Base-by-base conservation (phyloP, 2,797 vertebrate genomes). In the Mustela erminea region DNA sequence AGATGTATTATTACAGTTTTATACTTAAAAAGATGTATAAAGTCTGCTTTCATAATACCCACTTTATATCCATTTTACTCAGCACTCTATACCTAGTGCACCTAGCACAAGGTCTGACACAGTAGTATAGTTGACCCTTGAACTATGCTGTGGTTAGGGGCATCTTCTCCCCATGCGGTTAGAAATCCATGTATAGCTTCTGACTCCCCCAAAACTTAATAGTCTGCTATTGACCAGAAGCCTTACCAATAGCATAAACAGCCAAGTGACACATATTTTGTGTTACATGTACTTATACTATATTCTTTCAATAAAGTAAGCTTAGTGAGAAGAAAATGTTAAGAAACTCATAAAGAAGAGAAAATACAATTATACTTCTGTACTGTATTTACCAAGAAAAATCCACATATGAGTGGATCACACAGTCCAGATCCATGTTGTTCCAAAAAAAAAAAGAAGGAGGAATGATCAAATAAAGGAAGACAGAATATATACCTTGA, bases 31-130 rank as follows among this genome's bases (percentile, higher is more conserved):
- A 87, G 15, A 72, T n/a, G 46, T 13, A 23, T 11, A 80, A 11
- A 95, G 41, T 74, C 43, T 95, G 58, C 66, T 87, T 95, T 93
- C 87, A 54, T 14, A 91, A 17, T 74, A 29, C 12, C 60, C 9
- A 52, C 11, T 95, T 0, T 41, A 21, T 90, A 38, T 74, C 58
- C 46, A n/a, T 88, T 84, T 90, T 77, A 62, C 29, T 83, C 8
- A 95, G 38, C 25, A 54, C n/a, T 70, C 5, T 88, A 9, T 56
- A 58, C 72, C 10, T 74, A 27, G 32, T 54, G 4, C 75, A 74
- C 64, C 49, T 43, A 82, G 10, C 21, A 13, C 66, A 94, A 38
- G 25, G 29, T 38, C 70, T 95, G 86, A 68, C 4, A 46, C 38
- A 43, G 27, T 97, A 93, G 41, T 46, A 75, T 8, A 17, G 14